phyloP scores from a whole-genome alignment of 2,888 invertebrate genomes.

The Adelphocoris suturalis region DNA sequence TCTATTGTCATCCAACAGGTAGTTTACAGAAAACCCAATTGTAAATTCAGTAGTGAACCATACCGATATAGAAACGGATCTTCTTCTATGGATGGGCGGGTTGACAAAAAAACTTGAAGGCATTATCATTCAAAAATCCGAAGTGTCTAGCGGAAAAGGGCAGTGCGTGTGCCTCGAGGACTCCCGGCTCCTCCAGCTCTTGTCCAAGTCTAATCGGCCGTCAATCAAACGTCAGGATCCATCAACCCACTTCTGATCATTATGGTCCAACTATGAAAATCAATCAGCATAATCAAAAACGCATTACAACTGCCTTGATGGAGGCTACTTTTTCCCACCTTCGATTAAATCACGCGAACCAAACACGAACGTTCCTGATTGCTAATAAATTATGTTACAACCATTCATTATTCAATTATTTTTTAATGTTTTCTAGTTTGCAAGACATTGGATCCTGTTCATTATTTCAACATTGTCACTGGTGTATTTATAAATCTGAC shows the following conservation, averaged over 20 bases:
- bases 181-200: background rate
- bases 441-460: no score
- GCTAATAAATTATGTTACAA: background rate
- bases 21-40: background rate
- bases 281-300: conserved; percentile 16
- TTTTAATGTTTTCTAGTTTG: no score
- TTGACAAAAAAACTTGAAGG: background rate
- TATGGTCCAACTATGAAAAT: conserved; percentile 12
- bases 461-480: no score
- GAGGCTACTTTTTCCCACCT: background rate
- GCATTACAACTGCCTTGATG: background rate
- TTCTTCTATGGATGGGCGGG: background rate
- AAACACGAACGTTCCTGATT: background rate
- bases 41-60: conserved; percentile 2
- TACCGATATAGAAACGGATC: background rate
- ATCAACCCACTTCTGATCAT: conserved; percentile 12
- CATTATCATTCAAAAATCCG: conserved; percentile 7
- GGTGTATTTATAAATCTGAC: no score
- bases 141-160: background rate
- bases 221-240: conserved; percentile 25
- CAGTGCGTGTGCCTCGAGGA: conserved; percentile 1
- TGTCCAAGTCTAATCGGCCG: conserved; percentile 26
- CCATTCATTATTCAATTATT: background rate
- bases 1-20: background rate
- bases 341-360: conserved; percentile 6